Evolutionary conservation across 2,113 vertebrate species (phyloP).

Genomic region (Spea multiplicata): DNA sequence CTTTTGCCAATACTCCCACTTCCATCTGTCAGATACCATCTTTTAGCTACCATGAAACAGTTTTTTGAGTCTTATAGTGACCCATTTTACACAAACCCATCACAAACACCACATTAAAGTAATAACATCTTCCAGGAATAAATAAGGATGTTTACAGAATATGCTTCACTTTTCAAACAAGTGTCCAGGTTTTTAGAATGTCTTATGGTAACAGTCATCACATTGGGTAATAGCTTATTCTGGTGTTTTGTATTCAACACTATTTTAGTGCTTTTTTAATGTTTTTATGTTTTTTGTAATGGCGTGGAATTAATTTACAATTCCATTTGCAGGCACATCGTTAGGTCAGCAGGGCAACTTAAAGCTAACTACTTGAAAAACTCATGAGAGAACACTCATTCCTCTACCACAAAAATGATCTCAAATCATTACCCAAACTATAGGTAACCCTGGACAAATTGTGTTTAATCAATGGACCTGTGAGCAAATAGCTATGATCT

Average conservation of each 20-base stretch:
- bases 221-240: slow-evolving; percentile 23
- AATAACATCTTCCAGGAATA: slow-evolving; percentile 22
- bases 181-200: slow-evolving; percentile 9
- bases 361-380: too few relatives aligned
- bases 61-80: slow-evolving; percentile 25
- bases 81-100: slow-evolving; percentile 6
- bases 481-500: too few relatives aligned
- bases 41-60: slow-evolving; percentile 31
- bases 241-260: neutral
- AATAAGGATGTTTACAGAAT: slow-evolving; percentile 32
- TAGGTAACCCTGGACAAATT: too few relatives aligned
- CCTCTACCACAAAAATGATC: too few relatives aligned
- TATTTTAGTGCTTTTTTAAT: too few relatives aligned
- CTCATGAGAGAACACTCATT: too few relatives aligned
- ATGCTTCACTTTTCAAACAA: slow-evolving; percentile 1
- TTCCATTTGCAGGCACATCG: too few relatives aligned
- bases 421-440: too few relatives aligned
- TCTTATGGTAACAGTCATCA: slow-evolving; percentile 6
- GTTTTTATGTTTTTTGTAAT: too few relatives aligned
- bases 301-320: too few relatives aligned
- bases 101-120: neutral
- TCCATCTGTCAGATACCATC: slow-evolving; percentile 43
- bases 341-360: too few relatives aligned
- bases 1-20: slow-evolving; percentile 38
- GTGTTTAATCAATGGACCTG: too few relatives aligned